Conservation (phyloP, 2,888 invertebrate genomes). For the Bombylius major region DNA sequence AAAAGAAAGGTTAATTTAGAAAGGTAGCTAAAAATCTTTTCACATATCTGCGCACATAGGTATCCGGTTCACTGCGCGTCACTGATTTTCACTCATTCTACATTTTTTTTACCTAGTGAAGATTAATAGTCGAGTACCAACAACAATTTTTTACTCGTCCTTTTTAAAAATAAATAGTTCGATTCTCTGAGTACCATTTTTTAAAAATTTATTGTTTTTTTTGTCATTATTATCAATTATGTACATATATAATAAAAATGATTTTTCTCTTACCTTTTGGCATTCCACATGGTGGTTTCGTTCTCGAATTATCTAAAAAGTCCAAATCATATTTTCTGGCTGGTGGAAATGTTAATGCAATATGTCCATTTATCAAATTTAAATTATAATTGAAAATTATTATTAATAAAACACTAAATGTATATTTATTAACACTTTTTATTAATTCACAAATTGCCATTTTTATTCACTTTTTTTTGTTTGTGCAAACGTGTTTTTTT, state of each 20-base stretch:
- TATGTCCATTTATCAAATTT: slow-evolving; percentile 43
- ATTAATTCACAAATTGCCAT: neutral
- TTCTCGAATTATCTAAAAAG: slow-evolving; percentile 82
- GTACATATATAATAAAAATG: no score
- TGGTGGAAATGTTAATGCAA: slow-evolving; percentile 79
- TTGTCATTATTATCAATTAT: no score
- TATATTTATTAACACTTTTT: neutral
- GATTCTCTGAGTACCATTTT: no score
- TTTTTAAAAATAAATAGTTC: neutral
- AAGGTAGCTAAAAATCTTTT: no score
- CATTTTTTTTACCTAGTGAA: no score
- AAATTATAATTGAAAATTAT: neutral
- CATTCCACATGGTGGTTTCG: slow-evolving; percentile 89
- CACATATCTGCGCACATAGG: no score
- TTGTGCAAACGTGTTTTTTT: no score
- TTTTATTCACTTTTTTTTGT: neutral
- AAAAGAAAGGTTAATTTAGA: no score
- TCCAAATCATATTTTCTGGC: slow-evolving; percentile 81
- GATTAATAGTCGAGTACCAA: neutral
- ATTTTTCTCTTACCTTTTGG: slow-evolving; percentile 61
- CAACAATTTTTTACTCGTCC: neutral
- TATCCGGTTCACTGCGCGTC: no score
- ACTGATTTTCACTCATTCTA: no score
- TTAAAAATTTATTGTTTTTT: no score
- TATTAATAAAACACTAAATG: neutral